Evolutionary conservation across 2,888 invertebrate genomes (phyloP), one percentile per base, ranked within the genome.

Genomic region (Siphonodentalium dalli): DNA sequence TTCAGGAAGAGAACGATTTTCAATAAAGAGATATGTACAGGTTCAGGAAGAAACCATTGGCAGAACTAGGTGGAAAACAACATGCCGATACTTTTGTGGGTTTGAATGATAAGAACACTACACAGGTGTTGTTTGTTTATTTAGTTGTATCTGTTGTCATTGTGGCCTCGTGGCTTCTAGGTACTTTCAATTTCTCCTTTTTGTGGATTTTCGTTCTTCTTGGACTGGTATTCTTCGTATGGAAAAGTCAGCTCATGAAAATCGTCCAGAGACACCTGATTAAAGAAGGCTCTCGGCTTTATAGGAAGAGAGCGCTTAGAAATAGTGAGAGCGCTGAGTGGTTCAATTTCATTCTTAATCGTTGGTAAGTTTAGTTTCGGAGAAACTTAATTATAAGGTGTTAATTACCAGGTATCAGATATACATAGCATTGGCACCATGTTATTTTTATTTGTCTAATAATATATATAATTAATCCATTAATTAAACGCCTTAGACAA

Each of bases 291-390:
- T 54, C 80, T 0, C 72, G 81, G 40, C 70, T 85, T 28, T 83
- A 83, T 50, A 75, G 85, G 33, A 79, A 83, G 55, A 73, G 84
- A 24, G 85, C 84, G 2, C 71, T 85, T 23, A 75, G 82, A n/a
- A 82, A 83, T 56, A 83, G 83, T 62, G 85, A 85, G 66, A 84
- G 85, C 0, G 83, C 83, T 24, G 85, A 85, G 64, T 85, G 85
- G 85, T 74, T 85, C 37, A 85, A 84, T 68, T 79, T 85, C 50
- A 71, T 85, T 26, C 67, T 85, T 54, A 85, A 85, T 70, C 74
- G 84, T 74, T 85, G 85, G 85, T 81, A 63, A 71, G 78, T 66
- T 24, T 24, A 15, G 11, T 45, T 33, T 18, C 26, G 24, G 20
- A 41, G 8, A 43, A 27, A 15, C 18, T 18, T 34, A 18, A 11